These are phyloP conservation scores for Oasisia sp. DNA, from an alignment of 2,888 invertebrate genomes.

Conservation along the genomic window DNA sequence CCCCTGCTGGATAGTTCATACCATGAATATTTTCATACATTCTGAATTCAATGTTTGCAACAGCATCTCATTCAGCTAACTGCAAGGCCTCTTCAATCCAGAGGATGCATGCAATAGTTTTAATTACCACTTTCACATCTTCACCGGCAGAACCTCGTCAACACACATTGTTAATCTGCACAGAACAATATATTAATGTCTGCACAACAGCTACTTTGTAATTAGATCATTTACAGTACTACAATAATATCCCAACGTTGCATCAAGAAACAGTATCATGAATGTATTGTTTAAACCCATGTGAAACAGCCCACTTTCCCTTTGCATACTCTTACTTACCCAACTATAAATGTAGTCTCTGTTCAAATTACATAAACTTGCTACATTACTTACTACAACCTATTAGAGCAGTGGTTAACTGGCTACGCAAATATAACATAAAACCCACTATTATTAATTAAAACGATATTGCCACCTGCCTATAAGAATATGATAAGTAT, in stretches of 20 bases:
- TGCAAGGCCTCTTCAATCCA: too few relatives aligned
- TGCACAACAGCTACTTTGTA: neutral
- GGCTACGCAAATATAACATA: neutral
- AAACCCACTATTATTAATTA: neutral
- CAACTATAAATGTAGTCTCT: neutral
- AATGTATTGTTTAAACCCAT: neutral
- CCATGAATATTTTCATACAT: neutral
- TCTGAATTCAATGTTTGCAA: neutral
- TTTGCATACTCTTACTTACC: neutral
- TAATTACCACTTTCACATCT: too few relatives aligned
- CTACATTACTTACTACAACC: neutral
- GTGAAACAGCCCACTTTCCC: neutral
- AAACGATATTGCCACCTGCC: neutral
- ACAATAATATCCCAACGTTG: neutral
- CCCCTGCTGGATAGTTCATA: neutral
- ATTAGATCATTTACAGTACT: neutral
- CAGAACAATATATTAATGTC: neutral
- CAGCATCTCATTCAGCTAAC: neutral
- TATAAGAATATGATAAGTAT: neutral
- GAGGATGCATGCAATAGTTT: too few relatives aligned
- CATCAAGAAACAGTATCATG: neutral
- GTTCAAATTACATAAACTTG: neutral
- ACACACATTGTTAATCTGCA: neutral
- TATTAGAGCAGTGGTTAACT: neutral
- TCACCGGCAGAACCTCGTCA: too few relatives aligned